A percentile compares a stretch with the other conserved stretches of the same genome.
These are phyloP conservation scores for Megathymus violae DNA, from an alignment of 1,140 invertebrate species.

Conservation along the genomic window DNA sequence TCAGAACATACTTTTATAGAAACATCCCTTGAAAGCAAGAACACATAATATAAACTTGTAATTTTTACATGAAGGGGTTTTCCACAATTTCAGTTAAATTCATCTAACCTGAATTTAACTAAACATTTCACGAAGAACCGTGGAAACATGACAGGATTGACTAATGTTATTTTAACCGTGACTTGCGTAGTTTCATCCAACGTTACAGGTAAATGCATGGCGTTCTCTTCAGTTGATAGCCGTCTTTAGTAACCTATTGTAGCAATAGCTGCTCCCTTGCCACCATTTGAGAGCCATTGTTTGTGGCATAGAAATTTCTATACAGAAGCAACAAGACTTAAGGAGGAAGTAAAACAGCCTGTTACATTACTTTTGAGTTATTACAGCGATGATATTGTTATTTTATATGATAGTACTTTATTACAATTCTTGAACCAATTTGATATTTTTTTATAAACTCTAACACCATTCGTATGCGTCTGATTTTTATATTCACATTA, in stretches of 20 bases:
- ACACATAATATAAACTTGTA: too few species aligned
- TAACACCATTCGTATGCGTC: too few species aligned
- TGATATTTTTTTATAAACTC: too few species aligned
- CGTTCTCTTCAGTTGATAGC: slow-evolving; percentile 54
- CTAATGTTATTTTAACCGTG: slow-evolving; percentile 59
- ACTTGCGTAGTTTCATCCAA: slow-evolving; percentile 47
- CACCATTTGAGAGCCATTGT: slow-evolving; percentile 16
- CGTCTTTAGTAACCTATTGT: slow-evolving; percentile 51
- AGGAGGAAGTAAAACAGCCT: neutral
- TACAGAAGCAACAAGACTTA: neutral
- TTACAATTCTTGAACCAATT: too few species aligned
- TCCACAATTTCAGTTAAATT: neutral
- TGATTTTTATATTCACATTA: too few species aligned
- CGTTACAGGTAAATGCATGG: slow-evolving; percentile 69
- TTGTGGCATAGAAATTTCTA: slow-evolving; percentile 7
- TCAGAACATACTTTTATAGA: too few species aligned
- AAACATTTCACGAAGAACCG: slow-evolving; percentile 24
- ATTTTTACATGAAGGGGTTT: too few species aligned
- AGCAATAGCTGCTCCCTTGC: slow-evolving; percentile 46
- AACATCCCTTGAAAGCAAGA: too few species aligned
- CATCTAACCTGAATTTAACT: slow-evolving; percentile 8
- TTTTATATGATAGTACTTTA: neutral
- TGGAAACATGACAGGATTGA: slow-evolving; percentile 58
- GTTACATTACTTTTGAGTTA: neutral
- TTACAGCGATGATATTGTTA: slow-evolving; percentile 5